Base-by-base conservation (phyloP, 1,140 invertebrate species). In the Bombyx mori region DNA sequence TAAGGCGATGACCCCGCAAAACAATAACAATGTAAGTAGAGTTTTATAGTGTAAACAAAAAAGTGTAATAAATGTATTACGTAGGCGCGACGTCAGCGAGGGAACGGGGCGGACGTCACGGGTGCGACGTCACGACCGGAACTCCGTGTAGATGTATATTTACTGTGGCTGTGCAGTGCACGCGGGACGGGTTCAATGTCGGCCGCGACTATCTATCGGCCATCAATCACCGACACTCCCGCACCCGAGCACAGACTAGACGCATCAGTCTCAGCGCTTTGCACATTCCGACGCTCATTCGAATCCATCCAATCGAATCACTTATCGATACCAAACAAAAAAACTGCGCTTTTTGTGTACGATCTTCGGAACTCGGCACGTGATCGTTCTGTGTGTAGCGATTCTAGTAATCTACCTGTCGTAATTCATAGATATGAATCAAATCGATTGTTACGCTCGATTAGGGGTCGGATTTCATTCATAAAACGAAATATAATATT, bases 41-140 rank as follows among this genome's bases (percentile, higher is more conserved):
- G 63, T 77, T 86, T 83, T 86, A 81, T 80, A 80, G 75, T 77
- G 79, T 83, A 86, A 86, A 83, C 81, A 84, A 74, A 79, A 56
- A 82, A 81, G 75, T 75, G 75, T 71, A 69, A 61, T 68, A 70
- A 70, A 73, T 65, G 67, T 69, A 74, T 72, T 74, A 78, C 76
- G 80, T 71, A 51, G 64, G 54, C 47, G 45, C 63, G 73, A 83
- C 80, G 82, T 86, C 82, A 86, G 68, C 49, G 66, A 57, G 52
- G 60, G 60, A 54, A 35, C 10, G 56, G 58, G 67, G 58, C 65
- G 58, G 44, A 60, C 77, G 77, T 81, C 81, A 81, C 68, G 57
- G 68, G 65, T 57, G 61, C 71, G 68, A 79, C 82, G 81, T 81
- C 79, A 82, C 75, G 63, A 70, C 57, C 75, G 82, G 80, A 84